Conservation (phyloP, 2,113 vertebrate genomes). For the Regulus satrapa region DNA sequence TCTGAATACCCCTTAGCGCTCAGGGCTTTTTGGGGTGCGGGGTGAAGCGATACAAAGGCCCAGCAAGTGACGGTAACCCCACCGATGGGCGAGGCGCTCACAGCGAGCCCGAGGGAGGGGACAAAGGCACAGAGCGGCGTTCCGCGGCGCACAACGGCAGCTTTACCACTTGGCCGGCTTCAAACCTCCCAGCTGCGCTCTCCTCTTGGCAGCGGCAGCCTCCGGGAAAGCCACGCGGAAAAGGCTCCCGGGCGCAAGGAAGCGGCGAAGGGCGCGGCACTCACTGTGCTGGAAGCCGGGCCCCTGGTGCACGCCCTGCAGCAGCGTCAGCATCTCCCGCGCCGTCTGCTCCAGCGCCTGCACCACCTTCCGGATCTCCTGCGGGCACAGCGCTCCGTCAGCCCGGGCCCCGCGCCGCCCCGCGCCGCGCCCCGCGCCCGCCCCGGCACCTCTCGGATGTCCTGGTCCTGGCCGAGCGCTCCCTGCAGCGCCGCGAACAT, state of each 20-base stretch:
- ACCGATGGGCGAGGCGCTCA: accelerated
- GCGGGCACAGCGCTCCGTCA: background rate
- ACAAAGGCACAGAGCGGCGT: accelerated
- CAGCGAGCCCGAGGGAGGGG: accelerated
- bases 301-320: constrained; percentile 95
- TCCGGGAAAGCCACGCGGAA: accelerated
- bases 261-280: background rate
- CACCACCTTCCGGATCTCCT: constrained; percentile 96
- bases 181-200: background rate
- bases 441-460: constrained; percentile 84
- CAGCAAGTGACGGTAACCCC: accelerated
- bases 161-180: accelerated
- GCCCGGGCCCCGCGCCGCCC: background rate
- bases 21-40: background rate
- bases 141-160: accelerated
- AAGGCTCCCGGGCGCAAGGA: no score
- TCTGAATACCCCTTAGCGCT: accelerated
- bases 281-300: constrained; percentile 93
- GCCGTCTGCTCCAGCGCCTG: constrained; percentile 92
- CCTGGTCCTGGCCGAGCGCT: constrained; percentile 89
- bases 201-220: background rate
- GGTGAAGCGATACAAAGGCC: background rate
- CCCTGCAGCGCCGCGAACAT: constrained; percentile 91
- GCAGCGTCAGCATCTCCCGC: constrained; percentile 91
- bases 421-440: background rate